Evolutionary conservation across 2,888 invertebrate species (phyloP).

Genomic region (Formica aserva): DNA sequence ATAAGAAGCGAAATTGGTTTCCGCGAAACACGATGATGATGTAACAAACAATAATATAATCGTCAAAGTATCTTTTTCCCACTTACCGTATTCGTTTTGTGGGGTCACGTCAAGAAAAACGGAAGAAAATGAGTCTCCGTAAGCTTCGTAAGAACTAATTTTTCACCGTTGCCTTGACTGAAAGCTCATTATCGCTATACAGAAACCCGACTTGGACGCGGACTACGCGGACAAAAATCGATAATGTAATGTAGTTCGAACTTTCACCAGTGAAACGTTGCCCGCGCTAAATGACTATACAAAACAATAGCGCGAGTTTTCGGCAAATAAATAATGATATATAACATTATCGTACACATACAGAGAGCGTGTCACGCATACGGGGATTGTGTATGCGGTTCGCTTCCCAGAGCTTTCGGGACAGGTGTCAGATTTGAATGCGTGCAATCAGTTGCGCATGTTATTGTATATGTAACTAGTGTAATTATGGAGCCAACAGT

Average conservation of each 20-base stretch:
- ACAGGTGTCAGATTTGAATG: conserved; percentile 50
- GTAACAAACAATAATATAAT: not conserved
- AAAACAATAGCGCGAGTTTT: conserved; percentile 11
- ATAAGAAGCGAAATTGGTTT: conserved; percentile 1
- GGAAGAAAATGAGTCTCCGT: not conserved
- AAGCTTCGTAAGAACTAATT: conserved; percentile 21
- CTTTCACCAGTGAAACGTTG: conserved; percentile 6
- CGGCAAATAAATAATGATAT: conserved; percentile 26
- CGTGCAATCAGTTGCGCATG: conserved; percentile 37
- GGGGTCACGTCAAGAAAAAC: not conserved
- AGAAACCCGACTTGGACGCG: conserved; percentile 7
- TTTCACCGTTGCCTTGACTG: conserved; percentile 18
- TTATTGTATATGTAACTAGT: conserved; percentile 23
- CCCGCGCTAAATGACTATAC: not conserved
- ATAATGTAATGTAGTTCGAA: conserved; percentile 17
- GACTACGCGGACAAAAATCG: conserved; percentile 22
- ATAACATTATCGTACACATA: not conserved
- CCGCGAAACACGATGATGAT: not conserved
- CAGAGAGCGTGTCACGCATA: not conserved
- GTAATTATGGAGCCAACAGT: conserved; percentile 27
- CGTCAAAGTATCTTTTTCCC: not conserved
- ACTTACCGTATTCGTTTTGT: not conserved
- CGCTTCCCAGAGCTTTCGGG: not conserved
- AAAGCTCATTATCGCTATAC: conserved; percentile 31
- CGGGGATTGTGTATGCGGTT: not conserved